Evolutionary conservation across 1,140 invertebrate species (phyloP).

Genomic region (Meteorus sp.): DNA sequence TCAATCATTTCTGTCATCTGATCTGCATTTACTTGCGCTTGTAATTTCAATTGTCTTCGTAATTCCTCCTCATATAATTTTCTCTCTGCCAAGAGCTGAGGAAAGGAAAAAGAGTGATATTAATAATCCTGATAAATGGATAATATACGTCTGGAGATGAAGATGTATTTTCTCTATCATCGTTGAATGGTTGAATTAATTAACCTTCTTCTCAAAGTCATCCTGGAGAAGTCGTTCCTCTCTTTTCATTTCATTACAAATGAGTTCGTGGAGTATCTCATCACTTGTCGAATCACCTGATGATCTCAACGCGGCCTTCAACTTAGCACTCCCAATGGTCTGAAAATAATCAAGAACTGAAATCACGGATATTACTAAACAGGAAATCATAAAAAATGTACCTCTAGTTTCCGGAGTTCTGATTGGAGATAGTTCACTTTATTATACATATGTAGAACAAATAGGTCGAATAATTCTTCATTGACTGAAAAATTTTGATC

Average conservation of each 20-base stretch:
- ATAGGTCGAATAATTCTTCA: slow-evolving; percentile 69
- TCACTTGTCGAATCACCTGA: slow-evolving; percentile 52
- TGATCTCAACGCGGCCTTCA: slow-evolving; percentile 66
- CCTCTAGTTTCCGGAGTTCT: slow-evolving; percentile 67
- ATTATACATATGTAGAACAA: slow-evolving; percentile 68
- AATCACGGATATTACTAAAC: background rate
- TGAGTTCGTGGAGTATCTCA: slow-evolving; percentile 45
- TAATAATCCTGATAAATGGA: background rate
- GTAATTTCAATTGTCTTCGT: slow-evolving; percentile 74
- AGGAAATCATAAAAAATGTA: slow-evolving; percentile 15
- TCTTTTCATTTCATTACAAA: slow-evolving; percentile 43
- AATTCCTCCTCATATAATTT: slow-evolving; percentile 74
- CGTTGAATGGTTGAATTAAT: slow-evolving; percentile 3
- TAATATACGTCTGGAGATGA: background rate
- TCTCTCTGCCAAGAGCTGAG: slow-evolving; percentile 64
- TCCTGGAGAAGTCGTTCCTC: slow-evolving; percentile 46
- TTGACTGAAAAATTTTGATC: slow-evolving; percentile 67
- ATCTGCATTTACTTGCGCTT: slow-evolving; percentile 81
- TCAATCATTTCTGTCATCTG: slow-evolving; percentile 76
- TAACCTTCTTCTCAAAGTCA: slow-evolving; percentile 47
- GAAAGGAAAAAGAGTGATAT: background rate
- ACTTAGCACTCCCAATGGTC: slow-evolving; percentile 65
- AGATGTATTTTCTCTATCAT: too few species aligned
- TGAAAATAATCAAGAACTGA: slow-evolving; percentile 49
- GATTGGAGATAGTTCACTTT: slow-evolving; percentile 71